These are phyloP conservation scores for Noctua fimbriata DNA, from an alignment of 2,888 invertebrate genomes.

Conservation along the genomic window DNA sequence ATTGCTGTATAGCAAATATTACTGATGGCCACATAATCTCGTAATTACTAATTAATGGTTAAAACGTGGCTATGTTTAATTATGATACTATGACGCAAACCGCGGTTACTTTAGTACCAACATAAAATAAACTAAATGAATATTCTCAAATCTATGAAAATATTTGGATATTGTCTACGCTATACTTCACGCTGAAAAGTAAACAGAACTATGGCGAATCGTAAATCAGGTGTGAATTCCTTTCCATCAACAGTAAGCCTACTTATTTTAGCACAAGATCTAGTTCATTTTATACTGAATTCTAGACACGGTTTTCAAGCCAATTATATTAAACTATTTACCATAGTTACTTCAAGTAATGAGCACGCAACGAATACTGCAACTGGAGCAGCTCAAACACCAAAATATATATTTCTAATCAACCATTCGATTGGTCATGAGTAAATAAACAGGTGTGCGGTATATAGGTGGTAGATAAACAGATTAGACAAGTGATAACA, in stretches of 20 bases:
- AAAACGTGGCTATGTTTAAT: conserved; percentile 36
- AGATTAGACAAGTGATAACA: conserved; percentile 52
- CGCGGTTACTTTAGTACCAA: conserved; percentile 8
- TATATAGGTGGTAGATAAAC: conserved; percentile 43
- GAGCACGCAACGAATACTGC: conserved; percentile 12
- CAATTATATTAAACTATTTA: conserved; percentile 38
- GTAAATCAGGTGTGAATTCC: conserved; percentile 38
- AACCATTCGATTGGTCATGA: conserved; percentile 15
- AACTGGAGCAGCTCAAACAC: conserved; percentile 27
- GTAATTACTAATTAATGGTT: conserved; percentile 28
- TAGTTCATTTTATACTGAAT: conserved; percentile 39
- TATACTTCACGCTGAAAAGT: conserved; percentile 7
- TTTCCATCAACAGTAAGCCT: conserved; percentile 44
- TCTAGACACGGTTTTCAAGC: conserved; percentile 30
- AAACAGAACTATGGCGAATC: conserved; percentile 23
- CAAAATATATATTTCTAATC: conserved; percentile 28
- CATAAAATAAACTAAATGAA: conserved; percentile 21
- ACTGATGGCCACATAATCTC: conserved; percentile 22
- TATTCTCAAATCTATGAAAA: conserved; percentile 31
- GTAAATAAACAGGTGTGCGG: conserved; percentile 51
- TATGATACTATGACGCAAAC: conserved; percentile 22
- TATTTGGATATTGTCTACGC: conserved; percentile 39
- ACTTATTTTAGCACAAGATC: conserved; percentile 48
- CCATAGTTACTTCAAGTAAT: conserved; percentile 34
- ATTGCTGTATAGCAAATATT: conserved; percentile 31